A percentile compares a stretch with the other conserved stretches of the same genome.
Evolutionary conservation across 2,113 vertebrate genomes (phyloP).

Genomic region (Choloepus hoffmanni): DNA sequence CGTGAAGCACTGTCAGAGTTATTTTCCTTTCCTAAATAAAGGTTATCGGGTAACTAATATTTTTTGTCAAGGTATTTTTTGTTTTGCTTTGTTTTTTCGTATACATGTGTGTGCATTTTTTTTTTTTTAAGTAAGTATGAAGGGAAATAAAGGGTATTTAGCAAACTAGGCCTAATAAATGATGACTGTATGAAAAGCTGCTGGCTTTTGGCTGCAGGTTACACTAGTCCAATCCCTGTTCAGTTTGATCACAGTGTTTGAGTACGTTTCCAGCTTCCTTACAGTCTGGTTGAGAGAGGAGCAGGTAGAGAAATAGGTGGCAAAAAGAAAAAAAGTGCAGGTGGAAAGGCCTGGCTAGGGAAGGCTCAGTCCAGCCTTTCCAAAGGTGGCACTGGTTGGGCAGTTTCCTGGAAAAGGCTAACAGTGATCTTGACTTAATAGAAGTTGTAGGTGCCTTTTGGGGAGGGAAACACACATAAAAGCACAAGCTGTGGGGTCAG

Average conservation of each 20-base stretch:
- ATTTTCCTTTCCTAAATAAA: constrained; percentile 71
- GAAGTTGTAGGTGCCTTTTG: not conserved
- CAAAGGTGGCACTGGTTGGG: not conserved
- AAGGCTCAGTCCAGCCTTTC: not conserved
- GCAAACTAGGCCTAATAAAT: not conserved
- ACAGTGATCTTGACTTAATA: not conserved
- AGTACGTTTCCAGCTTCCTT: not conserved
- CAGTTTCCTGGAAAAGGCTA: not conserved
- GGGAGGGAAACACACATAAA: not conserved
- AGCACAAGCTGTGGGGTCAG: not conserved
- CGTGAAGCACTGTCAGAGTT: constrained; percentile 56
- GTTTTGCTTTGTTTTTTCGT: not conserved
- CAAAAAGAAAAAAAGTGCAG: too few species aligned
- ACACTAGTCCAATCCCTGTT: not conserved
- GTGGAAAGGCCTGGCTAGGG: not conserved
- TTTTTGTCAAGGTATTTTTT: constrained; percentile 55
- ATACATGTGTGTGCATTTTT: not conserved
- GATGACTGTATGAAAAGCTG: not conserved
- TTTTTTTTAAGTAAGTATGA: not conserved
- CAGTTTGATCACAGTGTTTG: fast-evolving
- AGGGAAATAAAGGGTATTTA: not conserved
- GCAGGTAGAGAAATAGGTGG: not conserved
- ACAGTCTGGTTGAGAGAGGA: not conserved
- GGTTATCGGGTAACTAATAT: constrained; percentile 56
- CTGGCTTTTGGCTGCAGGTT: not conserved